These are phyloP conservation scores for Papilio polytes DNA, from an alignment of 1,140 invertebrate genomes.

Conservation along the genomic window DNA sequence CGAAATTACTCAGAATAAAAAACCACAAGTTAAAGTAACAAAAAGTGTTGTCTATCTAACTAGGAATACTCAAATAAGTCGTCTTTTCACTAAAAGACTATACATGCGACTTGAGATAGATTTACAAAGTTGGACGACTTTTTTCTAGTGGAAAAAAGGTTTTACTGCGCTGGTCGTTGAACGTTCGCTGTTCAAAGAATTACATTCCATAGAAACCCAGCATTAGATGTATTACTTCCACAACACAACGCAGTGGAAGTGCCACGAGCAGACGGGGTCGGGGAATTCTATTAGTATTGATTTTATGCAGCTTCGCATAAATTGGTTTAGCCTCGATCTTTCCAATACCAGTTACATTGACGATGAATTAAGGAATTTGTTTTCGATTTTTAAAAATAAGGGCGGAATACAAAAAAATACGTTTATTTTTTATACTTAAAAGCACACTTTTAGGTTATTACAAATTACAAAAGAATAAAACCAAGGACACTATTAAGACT, in stretches of 20 bases:
- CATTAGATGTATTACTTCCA: constrained; percentile 56
- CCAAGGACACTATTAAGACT: background rate
- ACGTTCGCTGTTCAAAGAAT: background rate
- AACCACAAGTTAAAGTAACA: background rate
- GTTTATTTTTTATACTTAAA: too few relatives aligned
- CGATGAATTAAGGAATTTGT: constrained; percentile 11
- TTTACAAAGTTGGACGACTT: background rate
- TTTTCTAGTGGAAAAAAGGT: background rate
- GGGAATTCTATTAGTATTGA: constrained; percentile 38
- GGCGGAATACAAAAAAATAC: too few relatives aligned
- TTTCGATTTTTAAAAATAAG: background rate
- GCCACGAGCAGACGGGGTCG: constrained; percentile 30
- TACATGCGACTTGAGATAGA: too few relatives aligned
- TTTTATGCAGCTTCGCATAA: constrained; percentile 27
- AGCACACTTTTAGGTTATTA: too few relatives aligned
- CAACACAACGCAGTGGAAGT: constrained; percentile 45
- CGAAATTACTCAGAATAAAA: background rate
- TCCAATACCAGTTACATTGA: constrained; percentile 6
- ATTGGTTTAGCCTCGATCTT: constrained; percentile 29
- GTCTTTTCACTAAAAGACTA: too few relatives aligned
- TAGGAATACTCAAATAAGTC: too few relatives aligned
- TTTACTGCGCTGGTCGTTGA: background rate
- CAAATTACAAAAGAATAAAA: background rate
- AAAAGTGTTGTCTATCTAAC: too few relatives aligned
- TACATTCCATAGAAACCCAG: background rate